These are phyloP conservation scores for Erythrocercus mccallii DNA, from an alignment of 2,113 vertebrate genomes.

Conservation along the genomic window DNA sequence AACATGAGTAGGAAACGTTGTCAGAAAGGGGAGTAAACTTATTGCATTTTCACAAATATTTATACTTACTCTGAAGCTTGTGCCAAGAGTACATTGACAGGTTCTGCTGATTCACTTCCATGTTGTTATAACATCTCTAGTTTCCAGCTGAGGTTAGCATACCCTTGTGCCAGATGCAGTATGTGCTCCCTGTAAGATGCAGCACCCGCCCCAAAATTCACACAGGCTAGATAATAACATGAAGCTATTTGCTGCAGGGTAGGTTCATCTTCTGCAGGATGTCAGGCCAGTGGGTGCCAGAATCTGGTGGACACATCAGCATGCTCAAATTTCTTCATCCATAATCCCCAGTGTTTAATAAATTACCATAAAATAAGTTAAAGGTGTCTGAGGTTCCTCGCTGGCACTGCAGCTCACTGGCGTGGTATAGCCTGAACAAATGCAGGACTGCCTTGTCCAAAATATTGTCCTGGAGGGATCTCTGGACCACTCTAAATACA, in stretches of 20 bases:
- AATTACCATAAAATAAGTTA: not conserved
- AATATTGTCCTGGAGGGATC: not conserved
- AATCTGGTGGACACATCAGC: accelerated
- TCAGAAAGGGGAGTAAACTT: not conserved
- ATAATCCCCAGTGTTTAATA: not conserved
- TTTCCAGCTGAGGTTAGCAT: not conserved
- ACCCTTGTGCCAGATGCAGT: not conserved
- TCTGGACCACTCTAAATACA: not conserved
- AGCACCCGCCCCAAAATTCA: not conserved
- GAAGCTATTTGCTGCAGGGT: not conserved
- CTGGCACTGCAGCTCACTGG: not conserved
- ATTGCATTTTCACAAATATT: accelerated
- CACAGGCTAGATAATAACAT: not conserved
- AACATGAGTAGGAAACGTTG: accelerated
- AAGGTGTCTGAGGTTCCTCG: accelerated
- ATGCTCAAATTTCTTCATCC: not conserved
- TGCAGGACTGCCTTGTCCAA: not conserved
- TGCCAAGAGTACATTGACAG: not conserved
- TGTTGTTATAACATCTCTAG: not conserved
- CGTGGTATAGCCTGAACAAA: no score
- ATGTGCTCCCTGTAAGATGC: not conserved
- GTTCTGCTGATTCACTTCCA: not conserved
- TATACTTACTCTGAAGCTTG: not conserved
- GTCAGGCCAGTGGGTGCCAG: not conserved
- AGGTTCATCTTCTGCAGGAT: not conserved